A percentile compares a stretch with the other conserved stretches of the same genome.
Conservation (phyloP, 2,888 invertebrate species). For the Andrena bucephala region DNA sequence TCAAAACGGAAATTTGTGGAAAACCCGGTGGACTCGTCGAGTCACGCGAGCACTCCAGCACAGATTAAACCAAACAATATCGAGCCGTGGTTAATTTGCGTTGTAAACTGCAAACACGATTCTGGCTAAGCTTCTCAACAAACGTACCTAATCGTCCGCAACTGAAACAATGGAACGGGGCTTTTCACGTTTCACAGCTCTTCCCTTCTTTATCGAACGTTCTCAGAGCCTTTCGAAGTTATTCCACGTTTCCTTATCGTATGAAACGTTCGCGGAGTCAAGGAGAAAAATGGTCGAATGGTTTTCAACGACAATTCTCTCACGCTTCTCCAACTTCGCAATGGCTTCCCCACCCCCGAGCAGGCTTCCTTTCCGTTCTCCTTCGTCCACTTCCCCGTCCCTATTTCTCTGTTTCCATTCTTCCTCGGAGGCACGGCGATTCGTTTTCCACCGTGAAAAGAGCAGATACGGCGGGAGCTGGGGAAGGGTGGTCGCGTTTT, state of each 20-base stretch:
- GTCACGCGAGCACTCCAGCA: neutral
- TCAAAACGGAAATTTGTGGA: conserved; percentile 9
- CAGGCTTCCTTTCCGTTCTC: conserved; percentile 9
- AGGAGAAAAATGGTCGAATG: conserved; percentile 66
- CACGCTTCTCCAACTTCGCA: conserved; percentile 37
- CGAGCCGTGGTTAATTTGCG: neutral
- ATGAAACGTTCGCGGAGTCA: conserved; percentile 62
- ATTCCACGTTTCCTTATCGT: conserved; percentile 67
- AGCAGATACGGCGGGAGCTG: neutral
- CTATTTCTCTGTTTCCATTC: neutral
- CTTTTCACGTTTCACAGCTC: conserved; percentile 54
- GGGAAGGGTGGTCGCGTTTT: neutral
- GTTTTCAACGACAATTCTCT: conserved; percentile 50
- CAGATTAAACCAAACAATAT: neutral
- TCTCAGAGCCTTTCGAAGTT: conserved; percentile 37
- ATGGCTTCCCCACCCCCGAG: conserved; percentile 24
- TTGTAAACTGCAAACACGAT: neutral
- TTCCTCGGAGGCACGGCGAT: conserved; percentile 12
- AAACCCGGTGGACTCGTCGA: neutral
- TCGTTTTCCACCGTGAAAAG: conserved; percentile 36
- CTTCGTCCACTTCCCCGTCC: conserved; percentile 6
- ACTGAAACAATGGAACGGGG: conserved; percentile 25
- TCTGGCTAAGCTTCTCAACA: neutral
- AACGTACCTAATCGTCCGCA: neutral
- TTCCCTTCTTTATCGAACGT: conserved; percentile 18